Base-by-base conservation (phyloP, 2,113 vertebrate genomes). In the Ophiodon elongatus region DNA sequence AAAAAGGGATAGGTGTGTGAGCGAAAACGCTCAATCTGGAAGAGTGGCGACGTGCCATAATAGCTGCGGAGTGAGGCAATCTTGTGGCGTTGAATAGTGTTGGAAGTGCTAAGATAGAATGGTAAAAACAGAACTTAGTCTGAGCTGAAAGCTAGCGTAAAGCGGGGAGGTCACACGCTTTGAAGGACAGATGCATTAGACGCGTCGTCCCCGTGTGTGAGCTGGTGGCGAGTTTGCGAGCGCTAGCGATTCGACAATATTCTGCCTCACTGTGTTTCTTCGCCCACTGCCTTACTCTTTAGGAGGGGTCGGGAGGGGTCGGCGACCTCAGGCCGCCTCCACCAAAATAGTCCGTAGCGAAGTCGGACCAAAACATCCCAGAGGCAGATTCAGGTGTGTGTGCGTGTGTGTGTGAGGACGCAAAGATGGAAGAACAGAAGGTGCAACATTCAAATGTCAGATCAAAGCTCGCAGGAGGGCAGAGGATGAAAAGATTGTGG, bases 381-480 rank as follows among this genome's bases (percentile, higher is more conserved):
- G 68, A 82, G 76, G 79, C 76, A 88, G 70, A 69, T 59, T 63
- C 77, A 14, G 72, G 69, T 66, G 77, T 89, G 65, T 33, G 52
- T 19, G 43, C 5, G 43, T 45, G 13, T 17, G 67, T 64, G 76
- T 88, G 67, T 57, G 52, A 76, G 71, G 70, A 80, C 79, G 67
- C 69, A 52, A 72, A 13, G 59, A 70, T 71, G 83, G 45, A 79
- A 85, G 86, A 91, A 90, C 92, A 91, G 85, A 87, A 90, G 87
- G 89, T 79, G 69, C 75, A 69, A 80, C 87, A 90, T 83, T 91
- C 82, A 82, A 88, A 91, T 89, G 81, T 90, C 87, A 91, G 87
- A 90, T 91, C 88, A 92, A 93, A 94, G 90, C 88, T 85, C 74
- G 67, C 79, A 59, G 69, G 79, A 83, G 90, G 86, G 89, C 84